phyloP scores from a whole-genome alignment of 2,888 invertebrate species.

The Aethes cnicana region DNA sequence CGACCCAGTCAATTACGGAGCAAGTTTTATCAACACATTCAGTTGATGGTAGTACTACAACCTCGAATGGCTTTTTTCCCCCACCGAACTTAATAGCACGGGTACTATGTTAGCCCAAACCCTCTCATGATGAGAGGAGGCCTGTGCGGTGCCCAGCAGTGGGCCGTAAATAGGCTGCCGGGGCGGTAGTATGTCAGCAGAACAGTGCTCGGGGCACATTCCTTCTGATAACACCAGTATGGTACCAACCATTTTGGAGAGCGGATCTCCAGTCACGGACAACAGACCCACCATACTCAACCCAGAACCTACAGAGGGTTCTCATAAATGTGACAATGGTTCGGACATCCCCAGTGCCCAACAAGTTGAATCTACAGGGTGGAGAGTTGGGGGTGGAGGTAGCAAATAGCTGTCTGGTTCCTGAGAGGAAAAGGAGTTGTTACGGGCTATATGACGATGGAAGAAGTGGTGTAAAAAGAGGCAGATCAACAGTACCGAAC shows the following conservation, averaged over 20 bases:
- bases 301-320: conserved; percentile 1
- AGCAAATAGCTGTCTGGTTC: not conserved
- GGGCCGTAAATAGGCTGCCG: too few relatives aligned
- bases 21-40: conserved; percentile 2
- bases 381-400: conserved; percentile 9
- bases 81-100: conserved; percentile 3
- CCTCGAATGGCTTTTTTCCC: too few relatives aligned
- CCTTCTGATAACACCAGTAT: not conserved
- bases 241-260: conserved; percentile 3
- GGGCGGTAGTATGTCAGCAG: too few relatives aligned
- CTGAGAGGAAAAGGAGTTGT: not conserved
- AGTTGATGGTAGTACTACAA: not conserved
- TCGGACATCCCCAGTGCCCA: not conserved
- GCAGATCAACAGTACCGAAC: not conserved
- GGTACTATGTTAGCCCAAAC: too few relatives aligned
- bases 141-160: too few relatives aligned
- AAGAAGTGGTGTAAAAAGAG: not conserved
- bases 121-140: too few relatives aligned
- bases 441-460: not conserved
- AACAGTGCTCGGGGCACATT: not conserved
- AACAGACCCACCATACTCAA: not conserved
- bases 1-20: not conserved
- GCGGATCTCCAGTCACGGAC: too few relatives aligned
- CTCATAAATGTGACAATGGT: conserved; percentile 1
- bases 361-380: not conserved